Evolutionary conservation across 2,113 vertebrate species (phyloP).

Genomic region (Leucopsar rothschildi): DNA sequence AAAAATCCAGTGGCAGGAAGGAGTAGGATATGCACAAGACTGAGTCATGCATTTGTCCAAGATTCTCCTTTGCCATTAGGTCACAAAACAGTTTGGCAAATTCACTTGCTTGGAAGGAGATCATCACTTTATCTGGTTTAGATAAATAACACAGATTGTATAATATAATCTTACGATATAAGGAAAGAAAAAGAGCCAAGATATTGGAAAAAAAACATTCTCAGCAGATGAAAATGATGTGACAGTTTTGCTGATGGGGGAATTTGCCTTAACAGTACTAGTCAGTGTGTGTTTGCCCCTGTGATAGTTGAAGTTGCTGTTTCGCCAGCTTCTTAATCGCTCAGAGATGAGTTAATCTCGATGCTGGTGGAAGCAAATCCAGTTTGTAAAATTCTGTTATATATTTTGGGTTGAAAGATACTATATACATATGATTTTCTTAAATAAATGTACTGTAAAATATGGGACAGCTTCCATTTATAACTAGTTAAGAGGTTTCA

Average conservation of each 20-base stretch:
- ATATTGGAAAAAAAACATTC: not conserved
- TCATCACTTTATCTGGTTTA: not conserved
- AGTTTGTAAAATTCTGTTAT: not conserved
- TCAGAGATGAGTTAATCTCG: not conserved
- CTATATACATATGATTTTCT: not conserved
- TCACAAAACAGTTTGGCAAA: not conserved
- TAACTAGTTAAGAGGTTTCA: not conserved
- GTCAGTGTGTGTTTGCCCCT: not conserved
- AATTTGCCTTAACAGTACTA: not conserved
- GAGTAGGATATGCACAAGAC: not conserved
- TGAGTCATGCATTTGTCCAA: not conserved
- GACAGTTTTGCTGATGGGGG: not conserved
- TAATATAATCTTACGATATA: not conserved
- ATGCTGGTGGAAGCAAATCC: not conserved
- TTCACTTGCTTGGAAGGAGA: not conserved
- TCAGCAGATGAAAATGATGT: not conserved
- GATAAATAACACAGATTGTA: not conserved
- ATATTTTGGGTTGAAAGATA: not conserved
- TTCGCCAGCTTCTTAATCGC: not conserved
- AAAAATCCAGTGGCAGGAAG: not conserved
- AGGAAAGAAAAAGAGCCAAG: not conserved
- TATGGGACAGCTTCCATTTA: not conserved
- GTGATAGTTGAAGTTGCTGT: not conserved
- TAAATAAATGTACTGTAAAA: not conserved
- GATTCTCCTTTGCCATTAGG: not conserved